These are phyloP conservation scores for Bombylius major DNA, from an alignment of 2,888 invertebrate species.

Conservation along the genomic window DNA sequence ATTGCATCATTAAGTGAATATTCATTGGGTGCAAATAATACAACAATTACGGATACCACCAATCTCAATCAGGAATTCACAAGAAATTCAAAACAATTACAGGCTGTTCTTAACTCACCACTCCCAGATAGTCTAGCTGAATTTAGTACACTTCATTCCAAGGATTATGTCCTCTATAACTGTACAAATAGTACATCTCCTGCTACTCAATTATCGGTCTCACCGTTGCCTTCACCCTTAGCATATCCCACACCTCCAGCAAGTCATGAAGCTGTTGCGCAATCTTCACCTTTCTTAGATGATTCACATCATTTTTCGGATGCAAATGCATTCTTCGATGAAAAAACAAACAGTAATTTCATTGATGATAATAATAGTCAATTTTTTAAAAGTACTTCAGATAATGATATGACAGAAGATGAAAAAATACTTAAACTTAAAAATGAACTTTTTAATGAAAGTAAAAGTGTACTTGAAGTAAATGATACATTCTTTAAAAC, in stretches of 20 bases:
- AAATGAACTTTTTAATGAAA: slow-evolving; percentile 19
- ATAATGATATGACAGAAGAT: slow-evolving; percentile 24
- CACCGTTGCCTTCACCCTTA: slow-evolving; percentile 54
- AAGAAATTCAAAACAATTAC: slow-evolving; percentile 39
- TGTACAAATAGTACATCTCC: slow-evolving; percentile 31
- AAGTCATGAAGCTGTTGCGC: slow-evolving; percentile 59
- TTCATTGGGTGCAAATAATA: slow-evolving; percentile 37
- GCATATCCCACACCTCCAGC: slow-evolving; percentile 81
- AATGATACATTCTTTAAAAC: slow-evolving; percentile 20
- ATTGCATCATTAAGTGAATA: slow-evolving; percentile 50
- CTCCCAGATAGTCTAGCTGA: slow-evolving; percentile 69
- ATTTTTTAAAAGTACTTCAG: slow-evolving; percentile 26
- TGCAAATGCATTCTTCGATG: slow-evolving; percentile 32
- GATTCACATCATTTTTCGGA: slow-evolving; percentile 33
- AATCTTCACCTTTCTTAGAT: slow-evolving; percentile 36
- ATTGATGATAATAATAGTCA: slow-evolving; percentile 22
- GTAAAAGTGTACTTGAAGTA: slow-evolving; percentile 29
- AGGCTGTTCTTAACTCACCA: slow-evolving; percentile 64
- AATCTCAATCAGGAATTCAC: slow-evolving; percentile 11
- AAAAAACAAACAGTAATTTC: slow-evolving; percentile 28
- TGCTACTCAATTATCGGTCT: slow-evolving; percentile 40
- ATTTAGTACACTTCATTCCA: slow-evolving; percentile 65
- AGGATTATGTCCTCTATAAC: slow-evolving; percentile 36
- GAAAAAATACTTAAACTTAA: slow-evolving; percentile 36
- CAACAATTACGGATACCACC: slow-evolving; percentile 1